Evolutionary conservation across 37 sponge, comb jelly and placozoan species (phyloP), one percentile per base, ranked within the genome.

Genomic region (Dysidea cf. avara): DNA sequence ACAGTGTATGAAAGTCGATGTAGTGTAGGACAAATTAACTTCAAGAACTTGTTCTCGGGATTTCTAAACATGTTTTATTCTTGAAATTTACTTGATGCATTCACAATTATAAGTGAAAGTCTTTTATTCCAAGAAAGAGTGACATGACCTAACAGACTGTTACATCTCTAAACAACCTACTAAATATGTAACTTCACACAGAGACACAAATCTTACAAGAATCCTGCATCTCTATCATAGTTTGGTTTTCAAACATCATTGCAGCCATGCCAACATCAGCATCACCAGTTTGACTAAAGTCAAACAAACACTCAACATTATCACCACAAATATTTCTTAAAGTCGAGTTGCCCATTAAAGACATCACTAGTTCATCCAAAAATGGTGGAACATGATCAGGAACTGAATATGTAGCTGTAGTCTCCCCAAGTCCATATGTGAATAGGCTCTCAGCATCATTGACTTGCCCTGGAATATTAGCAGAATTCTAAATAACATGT

Each of bases 321-420:
- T 59, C 52, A 30, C 51, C 69, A 66, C 89, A 88, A 14, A 28
- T 39, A 3, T 3, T 47, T 20, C n/a, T 57, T 13, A 73, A 18
- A 12, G 46, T 43, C 5, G 46, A 43, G 1, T 71, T 68, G n/a
- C 14, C 24, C 47, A 56, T 24, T 28, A 72, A 72, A 58, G 22
- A 67, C 0, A 40, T 63, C 25, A 66, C 7, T 11, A 72, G 59
- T 7, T 83, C 74, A 53, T 71, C 74, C 30, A 83, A 53, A 59
- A 83, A 88, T 1, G 39, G 54, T 32, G 89, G 89, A 0, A 58
- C 39, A 46, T 82, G 78, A 33, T 66, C 53, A 0, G 89, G 89
- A 53, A 35, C 30, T 7, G 82, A 53, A 62, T 68, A 86, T 33
- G 58, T 47, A n/a, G 63, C 37, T 6, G 34, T 29, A 61, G 56